Evolutionary conservation across 2,888 invertebrate species (phyloP).

Genomic region (Epicampocera succincta): DNA sequence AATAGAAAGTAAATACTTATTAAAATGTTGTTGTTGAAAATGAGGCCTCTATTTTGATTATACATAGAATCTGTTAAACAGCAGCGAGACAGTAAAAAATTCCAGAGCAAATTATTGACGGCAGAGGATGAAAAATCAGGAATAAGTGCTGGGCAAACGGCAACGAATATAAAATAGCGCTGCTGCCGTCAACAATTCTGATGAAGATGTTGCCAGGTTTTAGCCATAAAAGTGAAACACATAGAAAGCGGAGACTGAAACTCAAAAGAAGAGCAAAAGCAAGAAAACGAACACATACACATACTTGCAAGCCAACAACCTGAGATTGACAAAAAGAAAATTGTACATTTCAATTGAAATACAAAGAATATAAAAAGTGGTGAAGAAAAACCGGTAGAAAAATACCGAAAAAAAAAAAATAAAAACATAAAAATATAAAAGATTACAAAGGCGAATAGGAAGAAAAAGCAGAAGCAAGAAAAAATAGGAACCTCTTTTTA

Average conservation of each 20-base stretch:
- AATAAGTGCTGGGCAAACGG: neutral
- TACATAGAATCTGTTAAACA: neutral
- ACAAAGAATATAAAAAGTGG: neutral
- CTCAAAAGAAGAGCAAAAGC: no score
- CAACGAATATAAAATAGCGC: neutral
- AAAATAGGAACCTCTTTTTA: conserved; percentile 46
- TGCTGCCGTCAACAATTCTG: no score
- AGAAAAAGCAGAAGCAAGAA: conserved; percentile 61
- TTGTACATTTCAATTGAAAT: conserved; percentile 29
- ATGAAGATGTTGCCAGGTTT: no score
- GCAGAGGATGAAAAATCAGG: conserved; percentile 17
- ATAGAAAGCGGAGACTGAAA: no score
- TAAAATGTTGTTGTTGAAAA: no score
- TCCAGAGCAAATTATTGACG: conserved; percentile 22
- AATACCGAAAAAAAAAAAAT: conserved; percentile 62
- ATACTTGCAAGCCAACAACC: conserved; percentile 7
- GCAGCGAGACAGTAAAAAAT: neutral
- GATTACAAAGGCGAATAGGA: conserved; percentile 28
- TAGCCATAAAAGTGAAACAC: neutral
- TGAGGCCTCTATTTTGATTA: no score
- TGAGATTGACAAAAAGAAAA: conserved; percentile 3
- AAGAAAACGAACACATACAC: no score
- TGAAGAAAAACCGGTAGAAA: conserved; percentile 65
- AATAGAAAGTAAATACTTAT: no score
- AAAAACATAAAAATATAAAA: conserved; percentile 34